A percentile compares a stretch with the other conserved stretches of the same genome.
Conservation (phyloP, 2,888 invertebrate species). For the Tromatobia lineatoria region DNA sequence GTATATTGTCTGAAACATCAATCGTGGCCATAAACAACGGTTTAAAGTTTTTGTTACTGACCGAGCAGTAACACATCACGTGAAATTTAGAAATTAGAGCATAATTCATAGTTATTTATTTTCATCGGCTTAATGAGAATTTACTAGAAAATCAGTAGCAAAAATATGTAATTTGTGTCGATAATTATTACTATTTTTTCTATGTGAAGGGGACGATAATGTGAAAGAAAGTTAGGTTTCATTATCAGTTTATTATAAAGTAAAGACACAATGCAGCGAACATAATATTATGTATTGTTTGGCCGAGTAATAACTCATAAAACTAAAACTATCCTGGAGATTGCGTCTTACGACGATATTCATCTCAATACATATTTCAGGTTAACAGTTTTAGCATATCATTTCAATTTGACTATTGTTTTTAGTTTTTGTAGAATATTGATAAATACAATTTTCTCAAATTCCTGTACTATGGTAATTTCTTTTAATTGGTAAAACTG, state of each 20-base stretch:
- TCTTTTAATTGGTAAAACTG: too few relatives aligned
- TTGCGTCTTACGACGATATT: conserved; percentile 84
- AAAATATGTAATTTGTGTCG: conserved; percentile 27
- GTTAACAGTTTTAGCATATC: not conserved
- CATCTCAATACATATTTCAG: conserved; percentile 77
- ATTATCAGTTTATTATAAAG: conserved; percentile 15
- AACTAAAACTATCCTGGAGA: conserved; percentile 86
- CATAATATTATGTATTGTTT: conserved; percentile 86
- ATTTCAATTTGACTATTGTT: not conserved
- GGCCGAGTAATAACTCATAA: conserved; percentile 86
- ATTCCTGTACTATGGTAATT: too few relatives aligned
- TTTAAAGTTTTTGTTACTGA: too few relatives aligned
- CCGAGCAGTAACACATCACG: too few relatives aligned
- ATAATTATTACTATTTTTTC: conserved; percentile 42
- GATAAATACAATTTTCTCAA: too few relatives aligned
- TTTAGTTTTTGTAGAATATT: too few relatives aligned
- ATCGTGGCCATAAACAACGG: too few relatives aligned
- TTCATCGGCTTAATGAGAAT: conserved; percentile 31
- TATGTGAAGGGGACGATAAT: conserved; percentile 59
- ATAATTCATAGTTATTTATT: not conserved
- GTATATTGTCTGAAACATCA: too few relatives aligned
- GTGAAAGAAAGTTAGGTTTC: conserved; percentile 16
- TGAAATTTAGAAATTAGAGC: not conserved
- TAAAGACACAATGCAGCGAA: conserved; percentile 79
- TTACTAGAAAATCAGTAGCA: not conserved